Evolutionary conservation across 2,113 vertebrate species (phyloP).

Genomic region (Mormoops blainvillei): DNA sequence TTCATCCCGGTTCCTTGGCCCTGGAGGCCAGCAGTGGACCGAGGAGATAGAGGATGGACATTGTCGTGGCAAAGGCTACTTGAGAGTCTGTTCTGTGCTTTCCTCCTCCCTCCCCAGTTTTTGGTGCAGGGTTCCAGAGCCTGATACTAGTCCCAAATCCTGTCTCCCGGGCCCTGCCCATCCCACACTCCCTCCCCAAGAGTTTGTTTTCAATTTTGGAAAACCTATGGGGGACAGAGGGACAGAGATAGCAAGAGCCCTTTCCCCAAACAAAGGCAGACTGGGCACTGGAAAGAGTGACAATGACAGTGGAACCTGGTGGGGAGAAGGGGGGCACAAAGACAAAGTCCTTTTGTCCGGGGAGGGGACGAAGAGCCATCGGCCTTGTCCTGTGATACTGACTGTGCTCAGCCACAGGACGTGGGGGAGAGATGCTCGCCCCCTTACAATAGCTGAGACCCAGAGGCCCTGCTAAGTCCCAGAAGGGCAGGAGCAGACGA

Average conservation of each 20-base stretch:
- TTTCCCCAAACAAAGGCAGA: neutral
- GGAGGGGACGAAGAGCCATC: neutral
- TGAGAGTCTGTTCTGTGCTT: neutral
- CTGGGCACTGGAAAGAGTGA: neutral
- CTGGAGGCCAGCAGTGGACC: neutral
- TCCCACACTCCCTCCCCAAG: neutral
- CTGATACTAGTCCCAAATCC: neutral
- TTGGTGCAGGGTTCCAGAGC: neutral
- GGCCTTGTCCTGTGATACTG: constrained; percentile 53
- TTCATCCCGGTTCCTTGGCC: neutral
- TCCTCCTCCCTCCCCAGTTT: neutral
- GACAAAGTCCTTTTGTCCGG: constrained; percentile 45
- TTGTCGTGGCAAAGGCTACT: neutral
- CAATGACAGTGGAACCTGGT: constrained; percentile 24
- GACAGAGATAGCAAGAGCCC: neutral
- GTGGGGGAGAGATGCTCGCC: neutral
- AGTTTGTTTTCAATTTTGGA: neutral
- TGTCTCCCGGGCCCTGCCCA: neutral
- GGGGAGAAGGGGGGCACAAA: neutral
- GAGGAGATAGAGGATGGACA: neutral
- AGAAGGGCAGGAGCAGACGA: neutral
- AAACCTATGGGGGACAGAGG: neutral
- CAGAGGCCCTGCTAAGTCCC: neutral
- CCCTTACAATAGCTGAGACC: neutral
- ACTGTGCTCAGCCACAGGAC: constrained; percentile 17